Base-by-base conservation (phyloP, 2,888 invertebrate species). In the Calliopum simillimum region DNA sequence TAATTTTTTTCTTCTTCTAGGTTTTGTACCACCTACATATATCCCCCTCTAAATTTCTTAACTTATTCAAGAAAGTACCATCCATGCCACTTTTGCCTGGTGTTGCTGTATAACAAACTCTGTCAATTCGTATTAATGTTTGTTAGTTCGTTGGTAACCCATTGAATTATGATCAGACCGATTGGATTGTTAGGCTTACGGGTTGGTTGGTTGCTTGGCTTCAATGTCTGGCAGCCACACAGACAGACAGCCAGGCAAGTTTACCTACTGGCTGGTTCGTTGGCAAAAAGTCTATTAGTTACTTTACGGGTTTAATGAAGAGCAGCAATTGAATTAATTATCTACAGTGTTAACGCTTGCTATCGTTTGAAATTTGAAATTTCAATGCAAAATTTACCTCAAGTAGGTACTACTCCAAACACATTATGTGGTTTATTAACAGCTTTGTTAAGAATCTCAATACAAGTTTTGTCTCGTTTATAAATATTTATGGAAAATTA, bases 91-190 rank as follows among this genome's bases (percentile, higher is more conserved):
- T 8, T 8, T 33, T 8, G 33, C 33, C 33, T 33, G 33, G 33
- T 33, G 33, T 33, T 33, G 33, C 8, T 33, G 23, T 21, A n/a
- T n/a, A 61, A 46, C 46, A 46, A 61, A 21, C 23, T 46, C 61
- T 46, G 61, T 46, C 61, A 47, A 61, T 46, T 11, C 46, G 44
- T 33, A 46, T 61, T 44, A 46, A 16, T 61, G 61, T 33, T 8
- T 8, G 33, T 33, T 33, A 33, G 33, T 6, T 33, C 8, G 33
- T 61, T 61, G 46, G 61, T 44, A 46, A 46, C 46, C 46, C 23
- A 61, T 61, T 61, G 46, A 61, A 61, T 61, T 61, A 61, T 61
- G 25, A 59, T 59, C 59, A 53, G 11, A 41, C 19, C 41, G 33
- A 59, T 59, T 59, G 59, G 59, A 5, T 33, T 4, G 23, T 19